Evolutionary conservation across 2,113 vertebrate species (phyloP).

Genomic region (Tringa solitaria): DNA sequence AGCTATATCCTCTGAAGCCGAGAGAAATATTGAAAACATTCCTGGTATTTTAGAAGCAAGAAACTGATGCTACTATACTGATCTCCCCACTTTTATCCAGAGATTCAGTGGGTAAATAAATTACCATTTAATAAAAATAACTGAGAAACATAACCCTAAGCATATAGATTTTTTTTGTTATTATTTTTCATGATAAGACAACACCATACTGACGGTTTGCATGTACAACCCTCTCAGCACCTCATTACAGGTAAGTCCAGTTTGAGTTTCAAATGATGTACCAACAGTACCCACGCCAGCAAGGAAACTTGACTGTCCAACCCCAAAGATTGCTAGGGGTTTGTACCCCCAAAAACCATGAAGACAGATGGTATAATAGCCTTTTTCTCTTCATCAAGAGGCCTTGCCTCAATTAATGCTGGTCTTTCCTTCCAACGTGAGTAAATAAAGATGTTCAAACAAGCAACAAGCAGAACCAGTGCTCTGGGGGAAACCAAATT

Average conservation of each 20-base stretch:
- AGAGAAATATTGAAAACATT: neutral
- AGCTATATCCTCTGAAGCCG: neutral
- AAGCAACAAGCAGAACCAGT: neutral
- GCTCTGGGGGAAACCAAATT: neutral
- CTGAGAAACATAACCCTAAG: neutral
- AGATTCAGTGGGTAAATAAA: neutral
- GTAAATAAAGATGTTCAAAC: conserved; percentile 15
- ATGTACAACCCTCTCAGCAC: neutral
- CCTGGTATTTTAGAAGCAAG: neutral
- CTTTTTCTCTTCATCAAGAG: neutral
- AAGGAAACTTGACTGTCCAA: neutral
- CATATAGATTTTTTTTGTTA: neutral
- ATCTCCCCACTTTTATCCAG: neutral
- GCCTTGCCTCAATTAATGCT: neutral
- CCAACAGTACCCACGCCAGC: neutral
- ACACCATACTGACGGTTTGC: neutral
- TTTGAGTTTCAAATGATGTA: neutral
- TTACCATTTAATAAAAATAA: neutral
- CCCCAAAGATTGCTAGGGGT: neutral
- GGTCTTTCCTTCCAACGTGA: neutral
- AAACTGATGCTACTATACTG: neutral
- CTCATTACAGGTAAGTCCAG: neutral
- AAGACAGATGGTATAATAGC: neutral
- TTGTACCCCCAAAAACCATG: neutral
- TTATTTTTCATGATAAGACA: neutral